Evolutionary conservation across 2,797 vertebrate genomes (phyloP), one percentile per base, ranked within the genome.

Genomic region (Balearica regulorum): DNA sequence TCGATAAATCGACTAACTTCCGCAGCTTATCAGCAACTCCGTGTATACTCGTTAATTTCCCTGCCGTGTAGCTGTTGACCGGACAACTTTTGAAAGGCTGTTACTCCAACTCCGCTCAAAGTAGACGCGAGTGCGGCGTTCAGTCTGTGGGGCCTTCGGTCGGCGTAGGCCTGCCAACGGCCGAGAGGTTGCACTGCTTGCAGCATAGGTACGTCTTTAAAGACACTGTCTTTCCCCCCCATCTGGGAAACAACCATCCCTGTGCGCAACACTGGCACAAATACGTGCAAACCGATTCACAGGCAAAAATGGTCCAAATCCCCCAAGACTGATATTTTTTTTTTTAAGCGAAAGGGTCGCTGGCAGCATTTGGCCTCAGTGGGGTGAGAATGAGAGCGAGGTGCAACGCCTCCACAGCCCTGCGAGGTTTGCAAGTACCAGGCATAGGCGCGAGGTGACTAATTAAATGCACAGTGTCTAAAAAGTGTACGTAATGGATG

Each of bases 241-340:
- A 16, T 3, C 37, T 33, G 31, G 4, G 2, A 1, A 79, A 44
- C 58, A 41, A 26, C 64, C 18, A 3, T 46, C 31, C 43, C 25
- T 5, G 2, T 2, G 10, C 13, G 57, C 1, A 0, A 19, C 1
- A 0, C 33, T 21, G 41, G 33, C 31, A 43, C 6, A 1, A 44
- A 31, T 3, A 6, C 1, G 0, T 25, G 3, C 24, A n/a, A 43
- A 75, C 33, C 0, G 2, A n/a, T 57, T 53, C 43, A 5, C 3
- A 1, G 9, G 9, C n/a, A 14, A 9, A 55, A 68, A 29, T 5
- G 33, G 33, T 21, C 35, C 60, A 3, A 1, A 25, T 35, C 8
- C 29, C 13, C 21, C n/a, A 7, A 16, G 14, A 2, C 21, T 24
- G 11, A 51, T 9, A 0, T 4, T 39, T 39, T 39, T 39, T 39